A percentile compares a stretch with the other conserved stretches of the same genome.
These are phyloP conservation scores for Ochropacha duplaris DNA, from an alignment of 2,888 invertebrate species.

Conservation along the genomic window DNA sequence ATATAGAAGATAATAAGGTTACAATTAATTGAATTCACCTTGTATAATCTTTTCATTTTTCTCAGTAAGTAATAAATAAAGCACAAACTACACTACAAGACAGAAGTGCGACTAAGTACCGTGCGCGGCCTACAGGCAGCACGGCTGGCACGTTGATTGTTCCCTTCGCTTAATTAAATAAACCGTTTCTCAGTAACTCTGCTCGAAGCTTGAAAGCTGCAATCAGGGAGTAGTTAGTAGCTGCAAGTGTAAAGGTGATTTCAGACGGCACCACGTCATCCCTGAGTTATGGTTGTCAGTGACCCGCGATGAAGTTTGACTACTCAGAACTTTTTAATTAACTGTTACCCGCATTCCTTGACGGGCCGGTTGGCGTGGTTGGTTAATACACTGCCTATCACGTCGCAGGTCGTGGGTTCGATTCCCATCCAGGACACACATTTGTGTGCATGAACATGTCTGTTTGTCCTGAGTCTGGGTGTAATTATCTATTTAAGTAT, in stretches of 20 bases:
- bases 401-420: too few relatives aligned
- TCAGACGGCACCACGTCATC: not conserved
- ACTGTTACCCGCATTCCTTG: too few relatives aligned
- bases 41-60: not conserved
- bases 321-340: too few relatives aligned
- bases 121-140: constrained; percentile 23
- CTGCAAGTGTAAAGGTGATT: not conserved
- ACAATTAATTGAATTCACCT: not conserved
- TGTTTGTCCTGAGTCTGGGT: too few relatives aligned
- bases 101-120: constrained; percentile 3
- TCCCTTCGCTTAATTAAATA: constrained; percentile 71
- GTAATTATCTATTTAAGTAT: too few relatives aligned
- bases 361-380: too few relatives aligned
- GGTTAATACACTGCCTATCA: too few relatives aligned
- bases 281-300: not conserved
- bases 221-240: constrained; percentile 2
- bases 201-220: constrained; percentile 18
- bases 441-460: too few relatives aligned
- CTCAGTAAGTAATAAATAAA: not conserved
- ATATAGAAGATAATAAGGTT: too few relatives aligned
- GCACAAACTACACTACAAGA: not conserved
- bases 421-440: too few relatives aligned
- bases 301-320: not conserved
- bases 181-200: constrained; percentile 60
- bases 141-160: constrained; percentile 59